phyloP scores from a whole-genome alignment of 2,113 vertebrate species.

The Cephalopterus ornatus region DNA sequence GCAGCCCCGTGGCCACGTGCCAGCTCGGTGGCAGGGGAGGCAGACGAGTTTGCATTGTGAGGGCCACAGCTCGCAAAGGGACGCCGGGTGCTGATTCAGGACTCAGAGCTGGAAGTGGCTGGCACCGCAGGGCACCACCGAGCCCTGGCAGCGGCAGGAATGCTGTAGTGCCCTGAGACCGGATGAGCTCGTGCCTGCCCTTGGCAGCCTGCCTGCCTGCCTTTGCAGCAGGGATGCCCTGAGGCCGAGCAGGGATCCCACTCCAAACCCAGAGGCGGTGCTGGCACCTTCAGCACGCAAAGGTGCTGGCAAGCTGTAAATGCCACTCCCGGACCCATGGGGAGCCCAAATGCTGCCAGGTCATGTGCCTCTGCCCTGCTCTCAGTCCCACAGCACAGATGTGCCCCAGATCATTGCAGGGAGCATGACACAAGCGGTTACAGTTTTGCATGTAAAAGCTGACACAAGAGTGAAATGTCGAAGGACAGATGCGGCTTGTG shows the following conservation, averaged over 20 bases:
- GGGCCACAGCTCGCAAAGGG: neutral
- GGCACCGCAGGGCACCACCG: neutral
- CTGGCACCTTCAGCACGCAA: neutral
- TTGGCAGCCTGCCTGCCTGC: neutral
- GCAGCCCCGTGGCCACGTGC: neutral
- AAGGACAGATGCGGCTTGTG: neutral
- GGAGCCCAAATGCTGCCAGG: neutral
- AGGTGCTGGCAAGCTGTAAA: neutral
- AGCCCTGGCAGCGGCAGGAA: neutral
- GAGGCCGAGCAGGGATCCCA: neutral
- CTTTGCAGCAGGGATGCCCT: neutral
- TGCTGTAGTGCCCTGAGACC: neutral
- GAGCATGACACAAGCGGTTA: rapidly evolving
- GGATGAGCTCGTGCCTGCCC: neutral
- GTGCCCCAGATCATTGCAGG: rapidly evolving
- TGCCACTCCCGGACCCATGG: rapidly evolving
- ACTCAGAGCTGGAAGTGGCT: neutral
- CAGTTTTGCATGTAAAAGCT: rapidly evolving
- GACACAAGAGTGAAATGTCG: neutral
- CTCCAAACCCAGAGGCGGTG: neutral
- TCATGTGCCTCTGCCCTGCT: neutral
- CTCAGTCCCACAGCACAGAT: rapidly evolving
- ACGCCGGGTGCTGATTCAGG: neutral
- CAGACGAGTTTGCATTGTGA: neutral
- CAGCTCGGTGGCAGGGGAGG: neutral